Base-by-base conservation (phyloP, 1,140 invertebrate species). In the Drosophila asahinai region DNA sequence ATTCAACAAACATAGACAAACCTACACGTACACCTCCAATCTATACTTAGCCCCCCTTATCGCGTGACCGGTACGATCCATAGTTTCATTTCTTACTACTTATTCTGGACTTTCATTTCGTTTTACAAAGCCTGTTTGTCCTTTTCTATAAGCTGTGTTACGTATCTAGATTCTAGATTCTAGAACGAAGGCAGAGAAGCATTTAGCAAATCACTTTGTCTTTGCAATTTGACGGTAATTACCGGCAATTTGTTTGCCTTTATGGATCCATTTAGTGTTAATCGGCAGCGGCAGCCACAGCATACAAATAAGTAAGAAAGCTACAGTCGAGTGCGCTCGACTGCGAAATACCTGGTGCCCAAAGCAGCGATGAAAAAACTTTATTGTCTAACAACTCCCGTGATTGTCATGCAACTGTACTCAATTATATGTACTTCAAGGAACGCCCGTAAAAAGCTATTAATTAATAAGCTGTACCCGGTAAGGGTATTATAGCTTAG, bases 201-300 rank as follows among this genome's bases (percentile, higher is more conserved):
- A 36, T 36, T 38, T 48, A 45, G 8, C 14, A 8, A 6, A 47
- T 45, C 49, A 71, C 80, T 57, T 62, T 81, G 65, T 80, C 48
- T 86, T 86, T 79, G 60, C 66, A 80, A 80, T 82, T 87, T 75
- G 40, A 68, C 52, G 25, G 48, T 59, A 83, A 87, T 86, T 87
- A 73, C 71, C 47, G 30, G 58, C 42, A 81, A 79, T 80, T 87
- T 51, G 33, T 83, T 68, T 76, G 67, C 75, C 77, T 82, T 83
- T 80, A 80, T 86, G 55, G 54, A 68, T 77, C 58, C 60, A 87
- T 87, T 86, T 33, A 76, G 58, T 59, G 61, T 76, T 80, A 86
- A 86, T 82, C 47, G 49, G 30, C 9, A n/a, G 38, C n/a, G 47
- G 55, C 48, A 54, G 40, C 6, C 36, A 17, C 47, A 36, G 9